Evolutionary conservation across 2,888 invertebrate species (phyloP).

Genomic region (Unio delphinus): DNA sequence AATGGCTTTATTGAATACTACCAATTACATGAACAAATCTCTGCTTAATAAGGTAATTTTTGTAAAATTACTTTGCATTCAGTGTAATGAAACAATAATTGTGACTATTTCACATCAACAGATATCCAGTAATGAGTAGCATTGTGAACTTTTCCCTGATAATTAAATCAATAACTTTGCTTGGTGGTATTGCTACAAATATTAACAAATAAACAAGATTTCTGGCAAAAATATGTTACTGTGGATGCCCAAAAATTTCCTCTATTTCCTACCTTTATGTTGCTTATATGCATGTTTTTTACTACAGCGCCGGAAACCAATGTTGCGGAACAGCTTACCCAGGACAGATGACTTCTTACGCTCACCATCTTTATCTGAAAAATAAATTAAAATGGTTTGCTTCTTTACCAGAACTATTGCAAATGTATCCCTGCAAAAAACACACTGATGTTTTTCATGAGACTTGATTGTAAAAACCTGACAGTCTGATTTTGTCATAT

Average conservation of each 20-base stretch:
- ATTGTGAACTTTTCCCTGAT: too few species aligned
- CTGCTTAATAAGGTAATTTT: too few species aligned
- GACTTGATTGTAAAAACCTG: neutral
- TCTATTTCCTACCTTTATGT: slow-evolving; percentile 53
- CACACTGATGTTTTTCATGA: neutral
- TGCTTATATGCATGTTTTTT: slow-evolving; percentile 62
- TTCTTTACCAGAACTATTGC: neutral
- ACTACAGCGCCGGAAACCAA: slow-evolving; percentile 59
- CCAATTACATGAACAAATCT: too few species aligned
- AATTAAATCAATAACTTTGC: too few species aligned
- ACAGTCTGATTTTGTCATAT: neutral
- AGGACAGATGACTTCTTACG: slow-evolving; percentile 59
- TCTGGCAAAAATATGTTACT: too few species aligned
- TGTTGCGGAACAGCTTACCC: slow-evolving; percentile 61
- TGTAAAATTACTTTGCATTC: too few species aligned
- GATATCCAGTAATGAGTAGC: too few species aligned
- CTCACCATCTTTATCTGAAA: slow-evolving; percentile 33
- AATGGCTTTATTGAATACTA: too few species aligned
- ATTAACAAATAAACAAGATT: too few species aligned
- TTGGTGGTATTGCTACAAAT: too few species aligned
- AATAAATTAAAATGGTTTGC: slow-evolving; percentile 4
- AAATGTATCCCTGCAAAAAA: neutral
- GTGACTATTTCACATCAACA: too few species aligned
- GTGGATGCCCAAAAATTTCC: neutral
- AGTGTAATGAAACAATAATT: too few species aligned